These are phyloP conservation scores for Pristionchus exspectatus DNA, from an alignment of 2,888 invertebrate genomes.

Conservation along the genomic window DNA sequence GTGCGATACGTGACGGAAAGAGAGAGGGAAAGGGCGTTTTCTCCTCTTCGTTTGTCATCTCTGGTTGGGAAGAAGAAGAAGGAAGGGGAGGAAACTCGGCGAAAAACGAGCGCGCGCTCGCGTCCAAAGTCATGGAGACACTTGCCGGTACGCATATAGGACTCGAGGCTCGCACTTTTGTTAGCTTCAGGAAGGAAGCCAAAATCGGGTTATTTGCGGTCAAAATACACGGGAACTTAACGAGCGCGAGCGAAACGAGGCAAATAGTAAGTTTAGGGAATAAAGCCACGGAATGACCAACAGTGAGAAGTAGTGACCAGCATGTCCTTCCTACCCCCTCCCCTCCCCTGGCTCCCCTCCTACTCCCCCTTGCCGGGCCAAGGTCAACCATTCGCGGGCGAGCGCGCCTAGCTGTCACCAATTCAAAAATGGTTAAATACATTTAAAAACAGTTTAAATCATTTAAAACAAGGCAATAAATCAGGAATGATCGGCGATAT, in stretches of 20 bases:
- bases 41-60: background rate
- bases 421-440: background rate
- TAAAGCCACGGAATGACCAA: background rate
- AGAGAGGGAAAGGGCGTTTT: background rate
- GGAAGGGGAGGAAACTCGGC: too few species aligned
- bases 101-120: too few species aligned
- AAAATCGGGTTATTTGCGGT: too few species aligned
- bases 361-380: background rate
- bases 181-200: background rate
- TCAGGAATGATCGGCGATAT: background rate
- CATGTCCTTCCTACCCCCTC: background rate
- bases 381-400: slow-evolving; percentile 21
- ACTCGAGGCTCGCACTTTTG: background rate
- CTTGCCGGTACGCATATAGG: background rate
- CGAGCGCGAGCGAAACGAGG: background rate
- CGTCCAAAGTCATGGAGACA: too few species aligned
- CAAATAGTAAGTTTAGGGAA: background rate
- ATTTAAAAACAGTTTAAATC: background rate
- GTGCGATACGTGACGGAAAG: background rate
- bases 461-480: background rate
- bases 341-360: background rate
- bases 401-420: slow-evolving; percentile 16
- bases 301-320: background rate
- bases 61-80: background rate
- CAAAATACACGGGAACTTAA: too few species aligned